A percentile compares a stretch with the other conserved stretches of the same genome.
phyloP scores from a whole-genome alignment of 2,113 vertebrate genomes.

The Xyliphius kryptos region DNA sequence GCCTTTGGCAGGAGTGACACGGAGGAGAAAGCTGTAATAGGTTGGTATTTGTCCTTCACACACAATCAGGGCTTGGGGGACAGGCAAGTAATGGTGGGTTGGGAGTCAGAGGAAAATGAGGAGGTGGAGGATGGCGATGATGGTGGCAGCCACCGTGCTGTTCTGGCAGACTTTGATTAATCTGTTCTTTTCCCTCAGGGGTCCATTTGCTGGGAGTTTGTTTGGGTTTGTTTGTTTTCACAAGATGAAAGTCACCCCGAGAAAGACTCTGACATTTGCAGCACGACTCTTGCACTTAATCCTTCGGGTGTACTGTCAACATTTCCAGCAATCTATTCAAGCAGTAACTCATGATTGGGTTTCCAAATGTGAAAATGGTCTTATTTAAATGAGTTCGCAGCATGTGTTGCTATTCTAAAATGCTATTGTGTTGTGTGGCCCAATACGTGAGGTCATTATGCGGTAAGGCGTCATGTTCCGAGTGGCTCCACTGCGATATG shows the following conservation, averaged over 20 bases:
- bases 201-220: conserved; percentile 36
- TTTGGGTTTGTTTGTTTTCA: conserved; percentile 31
- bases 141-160: conserved; percentile 12
- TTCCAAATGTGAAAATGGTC: background rate
- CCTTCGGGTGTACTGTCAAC: background rate
- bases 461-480: too few relatives aligned
- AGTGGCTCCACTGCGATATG: too few relatives aligned
- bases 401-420: background rate
- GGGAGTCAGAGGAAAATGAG: conserved; percentile 12
- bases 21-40: conserved; percentile 30
- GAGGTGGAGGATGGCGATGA: conserved; percentile 20
- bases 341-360: conserved; percentile 1
- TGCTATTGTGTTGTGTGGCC: too few relatives aligned
- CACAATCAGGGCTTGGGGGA: conserved; percentile 26
- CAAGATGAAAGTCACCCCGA: conserved; percentile 26
- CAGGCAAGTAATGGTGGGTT: conserved; percentile 29
- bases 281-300: background rate
- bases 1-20: conserved; percentile 20
- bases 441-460: too few relatives aligned
- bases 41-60: conserved; percentile 35
- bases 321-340: background rate
- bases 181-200: conserved; percentile 23
- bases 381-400: background rate
- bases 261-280: conserved; percentile 22
- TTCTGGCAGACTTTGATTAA: conserved; percentile 32